These are phyloP conservation scores for Cheilosia urbana DNA, from an alignment of 2,888 invertebrate species.

Conservation along the genomic window DNA sequence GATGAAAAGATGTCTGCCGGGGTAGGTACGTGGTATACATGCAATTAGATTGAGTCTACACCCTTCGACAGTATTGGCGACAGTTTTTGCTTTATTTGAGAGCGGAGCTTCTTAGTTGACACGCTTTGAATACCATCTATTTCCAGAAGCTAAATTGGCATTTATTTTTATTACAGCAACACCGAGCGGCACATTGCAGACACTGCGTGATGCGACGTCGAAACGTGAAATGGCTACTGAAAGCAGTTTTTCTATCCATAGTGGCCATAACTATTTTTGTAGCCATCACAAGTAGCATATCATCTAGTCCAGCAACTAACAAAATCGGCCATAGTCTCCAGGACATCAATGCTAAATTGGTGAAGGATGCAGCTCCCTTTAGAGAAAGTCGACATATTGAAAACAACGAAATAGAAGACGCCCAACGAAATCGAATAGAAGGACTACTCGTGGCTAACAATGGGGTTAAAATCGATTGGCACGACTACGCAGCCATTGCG, in stretches of 20 bases:
- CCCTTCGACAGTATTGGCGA: background rate
- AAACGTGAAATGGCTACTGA: slow-evolving; percentile 81
- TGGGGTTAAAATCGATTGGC: slow-evolving; percentile 90
- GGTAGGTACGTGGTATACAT: background rate
- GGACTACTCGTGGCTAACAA: slow-evolving; percentile 42
- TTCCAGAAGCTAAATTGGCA: background rate
- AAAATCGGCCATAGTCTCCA: slow-evolving; percentile 74
- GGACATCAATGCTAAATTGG: slow-evolving; percentile 35
- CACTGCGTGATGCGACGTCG: slow-evolving; percentile 80
- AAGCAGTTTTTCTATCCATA: slow-evolving; percentile 79
- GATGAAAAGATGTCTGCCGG: background rate
- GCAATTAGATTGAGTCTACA: background rate
- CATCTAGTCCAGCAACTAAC: slow-evolving; percentile 80
- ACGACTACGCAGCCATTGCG: slow-evolving; percentile 88
- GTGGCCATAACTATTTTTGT: slow-evolving; percentile 80
- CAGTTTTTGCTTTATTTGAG: background rate
- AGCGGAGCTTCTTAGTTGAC: background rate
- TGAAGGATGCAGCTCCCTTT: slow-evolving; percentile 27
- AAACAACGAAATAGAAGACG: slow-evolving; percentile 50
- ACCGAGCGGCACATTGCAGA: background rate
- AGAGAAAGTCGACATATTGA: slow-evolving; percentile 44
- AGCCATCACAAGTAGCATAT: slow-evolving; percentile 81
- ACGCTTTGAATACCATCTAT: background rate
- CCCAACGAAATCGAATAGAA: slow-evolving; percentile 47
- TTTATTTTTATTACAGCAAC: background rate